Percentiles rank a stretch among this genome's conserved stretches.
phyloP scores from a whole-genome alignment of 2,797 vertebrate genomes.

The Sphenodon punctatus region DNA sequence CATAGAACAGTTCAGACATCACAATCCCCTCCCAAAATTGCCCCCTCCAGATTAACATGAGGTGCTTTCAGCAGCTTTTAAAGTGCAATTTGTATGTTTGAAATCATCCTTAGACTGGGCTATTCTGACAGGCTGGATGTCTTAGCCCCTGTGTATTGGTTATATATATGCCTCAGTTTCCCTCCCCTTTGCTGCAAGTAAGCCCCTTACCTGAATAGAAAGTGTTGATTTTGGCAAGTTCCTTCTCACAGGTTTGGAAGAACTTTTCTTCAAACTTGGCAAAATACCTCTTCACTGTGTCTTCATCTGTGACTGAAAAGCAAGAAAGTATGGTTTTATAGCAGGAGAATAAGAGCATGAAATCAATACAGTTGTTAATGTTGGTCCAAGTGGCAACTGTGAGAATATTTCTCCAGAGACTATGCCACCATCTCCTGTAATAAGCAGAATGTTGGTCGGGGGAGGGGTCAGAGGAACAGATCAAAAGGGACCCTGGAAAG shows the following conservation, averaged over 20 bases:
- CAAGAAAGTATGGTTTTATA: neutral
- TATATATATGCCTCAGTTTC: too few species aligned
- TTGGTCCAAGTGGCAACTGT: neutral
- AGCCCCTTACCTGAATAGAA: slow-evolving; percentile 92
- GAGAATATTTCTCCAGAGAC: neutral
- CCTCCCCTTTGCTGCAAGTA: slow-evolving; percentile 13
- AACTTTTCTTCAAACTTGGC: slow-evolving; percentile 98
- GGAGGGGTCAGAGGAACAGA: neutral
- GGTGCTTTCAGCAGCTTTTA: too few species aligned
- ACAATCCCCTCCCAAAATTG: too few species aligned
- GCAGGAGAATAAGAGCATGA: neutral
- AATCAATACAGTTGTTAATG: slow-evolving; percentile 13
- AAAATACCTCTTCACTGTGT: slow-evolving; percentile 94
- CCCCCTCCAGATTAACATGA: too few species aligned
- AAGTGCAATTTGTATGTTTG: too few species aligned
- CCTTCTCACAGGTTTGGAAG: slow-evolving; percentile 96
- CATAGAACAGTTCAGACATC: too few species aligned
- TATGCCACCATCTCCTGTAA: neutral
- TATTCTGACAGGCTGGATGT: too few species aligned
- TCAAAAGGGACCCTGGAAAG: rapidly evolving
- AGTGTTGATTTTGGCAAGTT: slow-evolving; percentile 98
- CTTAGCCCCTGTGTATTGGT: too few species aligned
- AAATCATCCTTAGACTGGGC: too few species aligned
- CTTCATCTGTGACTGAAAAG: slow-evolving; percentile 89
- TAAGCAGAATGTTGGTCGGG: too few species aligned